phyloP scores from a whole-genome alignment of 2,888 invertebrate genomes.

The Ferdinandea cuprea region DNA sequence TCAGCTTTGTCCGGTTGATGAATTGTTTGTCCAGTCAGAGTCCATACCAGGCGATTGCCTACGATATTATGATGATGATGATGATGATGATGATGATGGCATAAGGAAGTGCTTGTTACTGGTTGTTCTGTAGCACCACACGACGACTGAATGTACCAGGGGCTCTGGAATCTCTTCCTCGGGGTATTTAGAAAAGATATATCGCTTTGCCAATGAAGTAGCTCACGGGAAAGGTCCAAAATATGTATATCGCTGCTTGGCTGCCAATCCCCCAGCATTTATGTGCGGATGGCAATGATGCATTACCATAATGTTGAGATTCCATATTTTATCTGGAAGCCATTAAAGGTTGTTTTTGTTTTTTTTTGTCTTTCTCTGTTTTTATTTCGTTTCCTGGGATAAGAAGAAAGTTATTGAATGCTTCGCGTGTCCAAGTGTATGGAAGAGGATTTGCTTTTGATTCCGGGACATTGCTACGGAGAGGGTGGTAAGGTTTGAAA shows the following conservation, averaged over 20 bases:
- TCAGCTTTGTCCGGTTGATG: slow-evolving; percentile 73
- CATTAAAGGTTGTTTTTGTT: slow-evolving; percentile 26
- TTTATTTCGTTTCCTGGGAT: background rate
- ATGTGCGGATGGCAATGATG: slow-evolving; percentile 60
- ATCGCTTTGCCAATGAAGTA: slow-evolving; percentile 67
- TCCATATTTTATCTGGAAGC: slow-evolving; percentile 69
- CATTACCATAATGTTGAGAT: slow-evolving; percentile 68
- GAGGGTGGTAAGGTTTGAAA: too few species aligned
- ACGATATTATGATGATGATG: slow-evolving; percentile 43
- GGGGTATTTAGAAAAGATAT: slow-evolving; percentile 59
- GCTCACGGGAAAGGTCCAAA: slow-evolving; percentile 70
- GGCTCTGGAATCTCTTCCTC: slow-evolving; percentile 22
- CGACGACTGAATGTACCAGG: slow-evolving; percentile 8
- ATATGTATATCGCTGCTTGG: slow-evolving; percentile 34
- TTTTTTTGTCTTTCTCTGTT: background rate
- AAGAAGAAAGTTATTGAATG: slow-evolving; percentile 38
- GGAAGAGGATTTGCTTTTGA: slow-evolving; percentile 34
- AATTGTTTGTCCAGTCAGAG: slow-evolving; percentile 67
- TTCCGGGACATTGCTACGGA: too few species aligned
- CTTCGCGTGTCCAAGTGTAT: slow-evolving; percentile 23
- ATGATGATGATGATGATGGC: slow-evolving; percentile 45
- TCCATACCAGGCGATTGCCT: slow-evolving; percentile 60
- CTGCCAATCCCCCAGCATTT: slow-evolving; percentile 18
- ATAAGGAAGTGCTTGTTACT: slow-evolving; percentile 51
- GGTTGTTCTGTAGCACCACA: slow-evolving; percentile 50